These are phyloP conservation scores for Bucorvus abyssinicus DNA, from an alignment of 2,797 vertebrate genomes.

Conservation along the genomic window DNA sequence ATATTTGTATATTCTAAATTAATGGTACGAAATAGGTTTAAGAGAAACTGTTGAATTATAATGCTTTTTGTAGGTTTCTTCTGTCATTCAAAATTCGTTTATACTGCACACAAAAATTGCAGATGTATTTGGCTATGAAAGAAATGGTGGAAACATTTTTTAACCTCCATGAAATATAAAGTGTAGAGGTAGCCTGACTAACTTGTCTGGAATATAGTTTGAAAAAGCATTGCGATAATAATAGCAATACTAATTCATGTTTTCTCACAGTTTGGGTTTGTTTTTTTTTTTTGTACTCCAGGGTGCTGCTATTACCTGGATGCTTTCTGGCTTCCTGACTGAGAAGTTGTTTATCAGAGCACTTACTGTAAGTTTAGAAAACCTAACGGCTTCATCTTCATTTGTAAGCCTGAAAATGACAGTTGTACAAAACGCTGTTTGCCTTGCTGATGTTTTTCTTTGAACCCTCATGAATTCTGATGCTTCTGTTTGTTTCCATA, in stretches of 20 bases:
- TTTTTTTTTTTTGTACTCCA: constrained; percentile 35
- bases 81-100: not conserved
- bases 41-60: not conserved
- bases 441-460: not conserved
- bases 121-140: not conserved
- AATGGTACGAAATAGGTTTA: not conserved
- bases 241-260: not conserved
- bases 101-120: not conserved
- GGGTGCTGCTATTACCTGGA: constrained; percentile 75
- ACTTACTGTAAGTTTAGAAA: constrained; percentile 74
- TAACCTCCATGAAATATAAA: not conserved
- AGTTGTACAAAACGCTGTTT: not conserved
- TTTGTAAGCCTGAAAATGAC: not conserved
- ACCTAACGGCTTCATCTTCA: not conserved
- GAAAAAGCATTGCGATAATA: not conserved
- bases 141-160: not conserved
- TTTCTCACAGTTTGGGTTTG: not conserved
- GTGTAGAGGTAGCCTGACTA: not conserved
- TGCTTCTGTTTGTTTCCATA: constrained; percentile 45
- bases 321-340: constrained; percentile 75
- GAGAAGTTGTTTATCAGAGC: constrained; percentile 73
- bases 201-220: not conserved
- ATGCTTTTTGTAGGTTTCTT: not conserved
- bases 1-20: not conserved
- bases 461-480: constrained; percentile 2